These are phyloP conservation scores for Picathartes gymnocephalus DNA, from an alignment of 2,113 vertebrate genomes.

Conservation along the genomic window DNA sequence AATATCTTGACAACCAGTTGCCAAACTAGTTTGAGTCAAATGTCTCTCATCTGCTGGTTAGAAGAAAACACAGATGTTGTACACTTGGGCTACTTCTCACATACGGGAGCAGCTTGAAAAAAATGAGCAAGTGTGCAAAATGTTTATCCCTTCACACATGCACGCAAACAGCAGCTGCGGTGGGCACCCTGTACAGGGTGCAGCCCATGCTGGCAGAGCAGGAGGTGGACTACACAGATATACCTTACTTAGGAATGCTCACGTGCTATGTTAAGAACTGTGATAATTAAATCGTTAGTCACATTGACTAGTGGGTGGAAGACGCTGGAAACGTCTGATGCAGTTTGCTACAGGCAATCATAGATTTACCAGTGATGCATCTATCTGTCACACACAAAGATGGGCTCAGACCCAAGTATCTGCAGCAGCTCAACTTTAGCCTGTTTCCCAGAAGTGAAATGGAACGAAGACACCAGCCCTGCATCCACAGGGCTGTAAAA, in stretches of 20 bases:
- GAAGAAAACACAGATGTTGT: background rate
- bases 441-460: conserved; percentile 10
- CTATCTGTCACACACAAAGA: conserved; percentile 18
- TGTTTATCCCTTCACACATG: background rate
- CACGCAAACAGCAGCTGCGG: background rate
- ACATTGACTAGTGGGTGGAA: conserved; percentile 43
- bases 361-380: background rate
- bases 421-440: conserved; percentile 14
- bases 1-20: background rate
- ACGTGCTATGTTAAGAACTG: background rate
- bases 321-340: conserved; percentile 8
- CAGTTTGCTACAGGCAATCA: conserved; percentile 29
- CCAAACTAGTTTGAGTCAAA: background rate
- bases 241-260: background rate
- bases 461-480: background rate
- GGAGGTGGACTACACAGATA: background rate
- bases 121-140: background rate
- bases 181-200: background rate
- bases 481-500: background rate
- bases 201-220: background rate
- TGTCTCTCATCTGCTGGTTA: background rate
- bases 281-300: conserved; percentile 45
- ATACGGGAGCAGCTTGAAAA: background rate
- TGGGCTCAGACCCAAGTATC: conserved; percentile 3
- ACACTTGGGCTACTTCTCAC: background rate